Base-by-base conservation (phyloP, 2,113 vertebrate species). In the Chaetodon auriga region DNA sequence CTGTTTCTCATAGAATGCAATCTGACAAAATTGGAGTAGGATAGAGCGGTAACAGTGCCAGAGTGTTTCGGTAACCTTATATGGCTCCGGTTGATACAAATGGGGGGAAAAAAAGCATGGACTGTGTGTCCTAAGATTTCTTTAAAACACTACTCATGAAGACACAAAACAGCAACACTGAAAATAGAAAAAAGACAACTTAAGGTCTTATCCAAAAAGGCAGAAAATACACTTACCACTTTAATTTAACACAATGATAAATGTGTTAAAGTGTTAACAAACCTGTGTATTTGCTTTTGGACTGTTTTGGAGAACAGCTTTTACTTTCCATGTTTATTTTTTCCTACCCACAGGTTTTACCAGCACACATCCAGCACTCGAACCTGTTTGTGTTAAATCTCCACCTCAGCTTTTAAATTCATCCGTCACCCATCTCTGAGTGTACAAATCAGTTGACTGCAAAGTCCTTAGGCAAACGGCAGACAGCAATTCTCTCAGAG, bases 1-100 rank as follows among this genome's bases (percentile, higher is more conserved):
- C 41, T 0, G 73, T 68, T 69, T 72, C 16, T 86, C 48, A 53
- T 68, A 68, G 69, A 80, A 79, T 76, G 36, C n/a, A 74, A 73
- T 60, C 38, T 68, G 54, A 64, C 46, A 74, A 78, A 75, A 84
- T 30, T 51, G 45, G 81, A 89, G 48, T 55, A 45, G 11, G 14
- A 77, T 71, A 30, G 66, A 51, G 36, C 41, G 61, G 43, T 35
- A 55, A 13, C 30, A 30, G 30, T 30, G 16, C 18, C 25, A 65
- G 35, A 6, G 19, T 38, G 11, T 25, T 57, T 55, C 1, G 0
- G 18, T 36, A 43, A 49, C 21, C 55, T 57, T 45, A n/a, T 48
- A 51, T 46, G 14, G 36, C 8, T 49, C 36, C 5, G n/a, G 30
- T n/a, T 36, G 18, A 54, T 16, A 41, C 7, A 35, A 23, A 30